Percentiles rank a stretch among this genome's conserved stretches.
Conservation (phyloP, 2,888 invertebrate species). For the Busseola fusca region DNA sequence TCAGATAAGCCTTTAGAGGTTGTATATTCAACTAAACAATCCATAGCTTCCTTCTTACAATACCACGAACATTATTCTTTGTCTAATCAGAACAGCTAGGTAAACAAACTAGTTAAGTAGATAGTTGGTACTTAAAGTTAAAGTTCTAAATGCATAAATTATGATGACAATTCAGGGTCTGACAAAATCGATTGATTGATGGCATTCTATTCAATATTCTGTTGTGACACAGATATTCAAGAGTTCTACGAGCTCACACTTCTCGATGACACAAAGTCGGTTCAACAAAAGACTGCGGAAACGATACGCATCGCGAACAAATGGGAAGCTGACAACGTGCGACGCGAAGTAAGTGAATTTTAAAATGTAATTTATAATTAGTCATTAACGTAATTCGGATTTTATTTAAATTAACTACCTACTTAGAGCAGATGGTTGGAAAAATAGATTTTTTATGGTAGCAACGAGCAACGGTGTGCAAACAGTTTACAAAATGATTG, state of each 20-base stretch:
- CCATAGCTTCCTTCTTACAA: constrained; percentile 11
- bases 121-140: too few relatives aligned
- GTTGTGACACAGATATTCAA: constrained; percentile 94
- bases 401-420: constrained; percentile 2
- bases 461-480: constrained; percentile 1
- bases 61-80: constrained; percentile 2
- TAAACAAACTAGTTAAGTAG: constrained; percentile 7
- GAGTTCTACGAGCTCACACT: constrained; percentile 99
- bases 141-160: constrained; percentile 20
- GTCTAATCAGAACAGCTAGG: background rate
- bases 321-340: constrained; percentile 92
- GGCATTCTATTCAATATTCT: constrained; percentile 26
- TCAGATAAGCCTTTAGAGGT: constrained; percentile 55
- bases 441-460: constrained; percentile 6
- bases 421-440: constrained; percentile 4
- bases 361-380: constrained; percentile 2
- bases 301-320: constrained; percentile 98
- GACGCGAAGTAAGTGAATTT: constrained; percentile 80
- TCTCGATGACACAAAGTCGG: constrained; percentile 97
- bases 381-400: constrained; percentile 21
- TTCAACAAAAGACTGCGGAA: constrained; percentile 98
- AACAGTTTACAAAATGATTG: constrained; percentile 26
- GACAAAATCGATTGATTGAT: constrained; percentile 32
- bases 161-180: constrained; percentile 21
- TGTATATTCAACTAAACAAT: constrained; percentile 23